Evolutionary conservation across 2,113 vertebrate genomes (phyloP).

Genomic region (Ahaetulla prasina): DNA sequence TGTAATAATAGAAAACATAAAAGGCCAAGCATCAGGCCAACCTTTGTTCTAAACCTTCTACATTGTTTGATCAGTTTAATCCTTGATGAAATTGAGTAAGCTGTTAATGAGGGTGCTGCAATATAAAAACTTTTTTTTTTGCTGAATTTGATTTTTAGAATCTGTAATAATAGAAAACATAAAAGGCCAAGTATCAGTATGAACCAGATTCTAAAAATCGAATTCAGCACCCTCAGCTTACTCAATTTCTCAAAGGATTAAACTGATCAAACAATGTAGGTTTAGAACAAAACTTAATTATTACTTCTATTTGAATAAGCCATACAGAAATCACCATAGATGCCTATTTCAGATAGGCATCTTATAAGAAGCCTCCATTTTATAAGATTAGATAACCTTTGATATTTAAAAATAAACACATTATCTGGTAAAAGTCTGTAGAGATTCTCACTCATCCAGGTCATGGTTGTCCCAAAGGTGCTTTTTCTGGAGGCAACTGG

Average conservation of each 20-base stretch:
- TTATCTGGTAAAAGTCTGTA: too few relatives aligned
- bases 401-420: not conserved
- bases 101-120: too few relatives aligned
- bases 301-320: rapidly evolving
- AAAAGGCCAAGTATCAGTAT: not conserved
- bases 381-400: not conserved
- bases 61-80: too few relatives aligned
- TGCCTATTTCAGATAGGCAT: not conserved
- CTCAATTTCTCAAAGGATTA: slow-evolving; percentile 11
- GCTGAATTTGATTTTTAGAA: too few relatives aligned
- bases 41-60: too few relatives aligned
- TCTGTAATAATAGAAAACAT: too few relatives aligned
- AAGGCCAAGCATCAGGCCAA: not conserved
- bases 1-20: not conserved
- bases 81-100: too few relatives aligned
- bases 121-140: too few relatives aligned
- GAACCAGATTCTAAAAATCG: not conserved
- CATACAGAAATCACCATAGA: not conserved
- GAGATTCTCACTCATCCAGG: too few relatives aligned
- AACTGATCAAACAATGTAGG: not conserved
- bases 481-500: too few relatives aligned
- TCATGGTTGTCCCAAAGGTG: too few relatives aligned
- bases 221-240: rapidly evolving
- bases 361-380: not conserved
- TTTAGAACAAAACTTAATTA: not conserved